Base-by-base conservation (phyloP, 2,797 vertebrate genomes). In the Spinus pinus region DNA sequence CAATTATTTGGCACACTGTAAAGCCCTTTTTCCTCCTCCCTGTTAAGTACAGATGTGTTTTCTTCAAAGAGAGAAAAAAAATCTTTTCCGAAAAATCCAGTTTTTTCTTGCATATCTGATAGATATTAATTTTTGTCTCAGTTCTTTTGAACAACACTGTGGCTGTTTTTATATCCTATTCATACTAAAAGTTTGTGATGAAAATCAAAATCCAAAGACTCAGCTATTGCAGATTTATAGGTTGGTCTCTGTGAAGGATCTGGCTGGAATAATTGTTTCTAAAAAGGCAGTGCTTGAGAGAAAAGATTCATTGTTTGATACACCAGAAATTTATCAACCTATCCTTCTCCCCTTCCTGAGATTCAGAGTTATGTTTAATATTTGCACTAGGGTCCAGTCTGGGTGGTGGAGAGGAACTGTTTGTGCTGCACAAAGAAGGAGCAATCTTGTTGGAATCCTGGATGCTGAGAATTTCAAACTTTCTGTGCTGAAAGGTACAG, bases 1-100 rank as follows among this genome's bases (percentile, higher is more conserved):
- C 86, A 95, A 93, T 95, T 90, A 94, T 92, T 96, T 96, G 86
- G 91, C 60, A 74, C 75, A 77, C 53, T 54, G 31, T 47, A 85
- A 58, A 75, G 56, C 10, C 12, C 31, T 18, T 42, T 33, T 3
- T 1, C 2, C 2, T 12, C 2, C 7, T 44, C 19, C 10, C 14
- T 41, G 14, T 65, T 86, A 90, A 87, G 39, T 90, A 73, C 22
- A 50, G 88, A 82, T 18, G 39, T 88, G 27, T 73, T 88, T 93
- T 81, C 31, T 85, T 80, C 58, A 87, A 77, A 67, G 33, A 69
- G 5, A 44, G 69, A 12, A 58, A 69, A 64, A 42, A 80, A 71
- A 54, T 9, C 14, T 70, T 78, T 83, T 85, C 35, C 81, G 67
- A 49, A 91, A 93, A 81, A 82, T 82, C 18, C 23, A 44, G 6